Base-by-base conservation (phyloP, 2,113 vertebrate species). In the Nesoenas mayeri region DNA sequence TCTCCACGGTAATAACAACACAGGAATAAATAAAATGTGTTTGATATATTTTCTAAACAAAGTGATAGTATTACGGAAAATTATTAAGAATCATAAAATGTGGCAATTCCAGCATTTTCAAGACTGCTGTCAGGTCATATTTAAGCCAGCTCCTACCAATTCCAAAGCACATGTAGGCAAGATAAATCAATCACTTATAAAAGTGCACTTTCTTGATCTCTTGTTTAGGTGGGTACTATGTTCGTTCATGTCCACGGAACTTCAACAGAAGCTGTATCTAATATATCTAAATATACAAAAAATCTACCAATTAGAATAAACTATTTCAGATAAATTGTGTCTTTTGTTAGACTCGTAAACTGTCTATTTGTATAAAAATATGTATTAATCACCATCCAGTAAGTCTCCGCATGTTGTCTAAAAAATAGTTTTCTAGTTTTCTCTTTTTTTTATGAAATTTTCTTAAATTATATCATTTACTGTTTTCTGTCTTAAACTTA, bases 171-270 rank as follows among this genome's bases (percentile, higher is more conserved):
- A 7, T 3, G 8, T 42, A 67, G 15, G 25, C n/a, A 58, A 79
- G 13, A 56, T 28, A 57, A 28, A 54, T 31, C 22, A 85, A 47
- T 7, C 2, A 4, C 74, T 88, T 84, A 40, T 34, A 34, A 86
- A 91, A 86, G 21, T 88, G 17, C 5, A 12, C 21, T 62, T 83
- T 85, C 29, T 65, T 77, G 25, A 65, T 20, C 13, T 69, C 32
- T 69, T 32, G 15, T 80, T 81, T 85, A 91, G 29, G 15, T 89
- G 32, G 5, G 1, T 79, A n/a, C 50, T 58, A 20, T 77, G n/a
- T 34, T 65, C 0, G 0, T 81, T 67, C 0, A 2, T 56, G 29
- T 66, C 13, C 28, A 40, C 0, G 50, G 72, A 71, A 60, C 7
- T 66, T 2, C 67, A 66, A 53, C 6, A 88, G 54, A 77, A 93